Base-by-base conservation (phyloP, 2,113 vertebrate species). In the Dipodomys merriami region DNA sequence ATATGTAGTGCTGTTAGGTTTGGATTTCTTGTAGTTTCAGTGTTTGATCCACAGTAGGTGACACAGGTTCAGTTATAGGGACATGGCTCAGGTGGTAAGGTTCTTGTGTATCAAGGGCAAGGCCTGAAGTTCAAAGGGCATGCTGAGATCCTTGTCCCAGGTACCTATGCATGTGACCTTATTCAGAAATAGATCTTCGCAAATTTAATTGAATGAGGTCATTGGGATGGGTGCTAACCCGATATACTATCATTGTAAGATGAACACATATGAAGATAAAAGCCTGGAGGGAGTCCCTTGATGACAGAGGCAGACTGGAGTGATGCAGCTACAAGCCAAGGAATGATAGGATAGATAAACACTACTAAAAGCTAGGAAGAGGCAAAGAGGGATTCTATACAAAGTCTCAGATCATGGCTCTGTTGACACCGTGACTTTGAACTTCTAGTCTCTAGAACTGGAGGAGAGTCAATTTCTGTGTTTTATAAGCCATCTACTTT, bases 331-430 rank as follows among this genome's bases (percentile, higher is more conserved):
- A 19, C 1, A 22, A 62, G 65, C 57, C 35, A 82, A 44, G 29
- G 44, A 12, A 23, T 1, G 12, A 27, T 15, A 67, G 9, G 53
- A 35, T 1, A 62, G 88, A 46, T 0, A 0, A 77, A 71, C 60
- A 65, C 25, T 20, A 16, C 22, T 11, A 76, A 68, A 71, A 64
- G 65, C 22, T 7, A 12, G 88, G 65, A 85, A 62, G 35, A 79
- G 60, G 27, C 49, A 19, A 33, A n/a, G 60, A 53, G 83, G 23
- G 19, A 6, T 3, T 53, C n/a, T 22, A 3, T 30, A 86, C 35
- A 86, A 44, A 39, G 9, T 23, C 72, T 90, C 44, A 35, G 27
- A 46, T 29, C 4, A 3, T 1, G 53, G 44, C 27, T 29, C 69
- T 81, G 86, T 11, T 84, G 27, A 69, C 25, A 92, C 30, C 71